A percentile compares a stretch with the other conserved stretches of the same genome.
Evolutionary conservation across 2,113 vertebrate genomes (phyloP).

Genomic region (Python bivittatus): DNA sequence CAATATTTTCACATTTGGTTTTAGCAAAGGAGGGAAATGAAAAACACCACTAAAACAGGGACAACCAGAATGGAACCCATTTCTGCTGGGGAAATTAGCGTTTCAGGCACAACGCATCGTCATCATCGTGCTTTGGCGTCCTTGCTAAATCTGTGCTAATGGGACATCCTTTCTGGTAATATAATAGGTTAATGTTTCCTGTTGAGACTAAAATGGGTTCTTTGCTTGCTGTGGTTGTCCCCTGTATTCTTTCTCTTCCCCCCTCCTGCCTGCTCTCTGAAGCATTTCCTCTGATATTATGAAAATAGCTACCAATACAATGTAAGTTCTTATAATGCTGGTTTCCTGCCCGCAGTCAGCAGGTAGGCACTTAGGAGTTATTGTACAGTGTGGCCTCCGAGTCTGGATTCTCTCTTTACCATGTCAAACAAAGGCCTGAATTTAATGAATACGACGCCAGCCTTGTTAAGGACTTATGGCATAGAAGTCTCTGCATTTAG

Average conservation of each 20-base stretch:
- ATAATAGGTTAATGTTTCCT: constrained; percentile 59
- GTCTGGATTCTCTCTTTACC: neutral
- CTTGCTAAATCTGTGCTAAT: constrained; percentile 22
- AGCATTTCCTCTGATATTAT: constrained; percentile 69
- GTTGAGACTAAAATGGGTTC: neutral
- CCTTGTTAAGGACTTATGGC: neutral
- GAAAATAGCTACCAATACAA: constrained; percentile 72
- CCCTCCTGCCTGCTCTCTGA: neutral
- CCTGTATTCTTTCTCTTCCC: neutral
- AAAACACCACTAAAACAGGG: neutral
- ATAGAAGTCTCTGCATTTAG: neutral
- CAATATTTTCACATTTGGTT: neutral
- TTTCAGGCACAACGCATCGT: neutral
- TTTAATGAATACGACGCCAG: neutral
- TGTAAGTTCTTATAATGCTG: constrained; percentile 60
- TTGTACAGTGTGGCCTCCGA: constrained; percentile 1
- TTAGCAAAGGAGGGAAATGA: neutral
- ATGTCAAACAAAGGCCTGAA: neutral
- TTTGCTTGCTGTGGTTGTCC: constrained; percentile 26
- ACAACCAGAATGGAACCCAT: neutral
- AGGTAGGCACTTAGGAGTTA: constrained; percentile 61
- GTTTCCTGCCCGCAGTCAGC: constrained; percentile 70
- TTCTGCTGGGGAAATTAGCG: neutral
- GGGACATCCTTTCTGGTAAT: neutral
- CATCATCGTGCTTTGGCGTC: accelerated